Evolutionary conservation across 37 sponge, comb jelly and placozoan genomes (phyloP).

Genomic region (Aplysina aerophoba): DNA sequence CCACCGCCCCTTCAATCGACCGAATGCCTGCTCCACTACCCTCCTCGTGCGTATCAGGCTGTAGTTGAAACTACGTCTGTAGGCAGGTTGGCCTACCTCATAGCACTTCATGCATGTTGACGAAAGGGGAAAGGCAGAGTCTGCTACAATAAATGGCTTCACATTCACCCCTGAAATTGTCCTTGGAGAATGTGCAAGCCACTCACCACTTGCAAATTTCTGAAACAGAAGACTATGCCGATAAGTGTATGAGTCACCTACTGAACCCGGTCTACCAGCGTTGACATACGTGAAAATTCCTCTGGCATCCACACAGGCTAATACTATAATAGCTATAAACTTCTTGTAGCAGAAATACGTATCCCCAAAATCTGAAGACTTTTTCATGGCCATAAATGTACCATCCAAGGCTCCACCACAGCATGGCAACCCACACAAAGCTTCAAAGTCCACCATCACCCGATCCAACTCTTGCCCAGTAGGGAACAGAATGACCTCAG

Average conservation of each 20-base stretch:
- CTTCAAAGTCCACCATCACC: constrained; percentile 13
- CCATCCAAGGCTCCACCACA: constrained; percentile 38
- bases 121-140: constrained; percentile 14
- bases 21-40: constrained; percentile 45
- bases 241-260: constrained; percentile 21
- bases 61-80: constrained; percentile 25
- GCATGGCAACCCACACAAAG: background rate
- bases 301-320: constrained; percentile 25
- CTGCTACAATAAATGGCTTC: constrained; percentile 23
- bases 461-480: background rate
- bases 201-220: background rate
- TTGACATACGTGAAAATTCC: constrained; percentile 25
- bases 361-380: constrained; percentile 6
- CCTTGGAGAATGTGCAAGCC: background rate
- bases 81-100: background rate
- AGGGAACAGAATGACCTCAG: constrained; percentile 1
- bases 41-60: constrained; percentile 4
- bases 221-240: background rate
- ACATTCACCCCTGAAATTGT: background rate
- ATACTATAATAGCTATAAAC: constrained; percentile 19
- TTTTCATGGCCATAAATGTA: constrained; percentile 25
- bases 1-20: constrained; percentile 30
- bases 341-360: constrained; percentile 24
- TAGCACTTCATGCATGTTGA: constrained; percentile 25
- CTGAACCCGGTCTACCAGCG: constrained; percentile 32